Conservation (phyloP, 2,888 invertebrate species). For the Ochropacha duplaris region DNA sequence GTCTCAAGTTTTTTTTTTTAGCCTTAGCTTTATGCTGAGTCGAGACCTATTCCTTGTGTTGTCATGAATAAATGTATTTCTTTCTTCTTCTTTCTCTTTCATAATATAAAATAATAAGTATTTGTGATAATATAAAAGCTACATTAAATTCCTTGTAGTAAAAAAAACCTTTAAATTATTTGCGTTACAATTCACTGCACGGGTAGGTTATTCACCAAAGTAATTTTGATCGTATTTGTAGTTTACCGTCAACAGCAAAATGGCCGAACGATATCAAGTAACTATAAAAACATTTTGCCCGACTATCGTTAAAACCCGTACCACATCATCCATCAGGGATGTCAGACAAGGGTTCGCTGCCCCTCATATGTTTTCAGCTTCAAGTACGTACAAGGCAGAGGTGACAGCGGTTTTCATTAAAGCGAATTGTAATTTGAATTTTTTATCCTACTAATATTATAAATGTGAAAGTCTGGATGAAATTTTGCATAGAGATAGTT, state of each 20-base stretch:
- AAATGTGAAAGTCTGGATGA: too few species aligned
- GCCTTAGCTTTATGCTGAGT: too few species aligned
- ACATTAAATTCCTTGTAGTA: too few species aligned
- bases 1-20: too few species aligned
- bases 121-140: too few species aligned
- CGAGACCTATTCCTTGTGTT: too few species aligned
- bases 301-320: conserved; percentile 62
- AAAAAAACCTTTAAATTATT: neutral
- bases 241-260: conserved; percentile 5
- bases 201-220: conserved; percentile 8
- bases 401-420: conserved; percentile 10
- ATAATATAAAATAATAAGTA: too few species aligned
- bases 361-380: conserved; percentile 34
- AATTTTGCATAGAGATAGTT: too few species aligned
- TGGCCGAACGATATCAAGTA: conserved; percentile 36
- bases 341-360: conserved; percentile 57
- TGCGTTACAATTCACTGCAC: neutral
- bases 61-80: too few species aligned
- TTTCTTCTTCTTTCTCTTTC: too few species aligned
- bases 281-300: conserved; percentile 65
- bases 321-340: conserved; percentile 70
- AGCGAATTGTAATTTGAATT: too few species aligned
- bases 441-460: too few species aligned
- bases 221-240: neutral
- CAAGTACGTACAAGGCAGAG: conserved; percentile 21